Base-by-base conservation (phyloP, 2,797 vertebrate genomes). In the Gambelia wislizenii region DNA sequence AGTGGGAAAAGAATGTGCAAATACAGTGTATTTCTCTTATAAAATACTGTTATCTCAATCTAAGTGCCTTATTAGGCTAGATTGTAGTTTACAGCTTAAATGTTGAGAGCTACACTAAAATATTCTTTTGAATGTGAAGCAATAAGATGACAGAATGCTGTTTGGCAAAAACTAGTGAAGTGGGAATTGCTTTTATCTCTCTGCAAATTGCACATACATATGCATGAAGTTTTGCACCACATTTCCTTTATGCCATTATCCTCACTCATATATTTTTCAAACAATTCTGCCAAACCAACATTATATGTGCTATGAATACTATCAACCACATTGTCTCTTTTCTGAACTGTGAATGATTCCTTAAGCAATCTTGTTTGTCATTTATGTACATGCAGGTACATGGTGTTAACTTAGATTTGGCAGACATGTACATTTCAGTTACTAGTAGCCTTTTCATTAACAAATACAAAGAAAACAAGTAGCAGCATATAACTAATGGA, bases 191-290 rank as follows among this genome's bases (percentile, higher is more conserved):
- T 67, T 86, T 80, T 72, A 78, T 42, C n/a, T 89, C 70, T 72
- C 42, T 18, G 33, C 80, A 85, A 72, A 94, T 83, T 94, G 87
- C 84, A 70, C 80, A 61, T 39, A 52, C 39, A 86, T 79, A 86
- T 94, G 88, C 87, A 89, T 88, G 33, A 69, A 90, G 80, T 36
- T 92, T 92, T 92, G 91, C 92, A 87, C 84, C 85, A 87, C 91
- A 77, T 54, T 92, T 94, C 77, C 89, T 91, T 93, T 95, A 94
- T 87, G 80, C 92, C 94, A 84, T 92, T 95, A 93, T 92, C 52
- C 69, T 89, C 83, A 84, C 88, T 84, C 92, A 88, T 91, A 72
- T 87, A 90, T 87, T 89, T 89, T 91, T 91, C 94, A 89, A 95
- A 92, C 91, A 95, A 94, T 88, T 84, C 49, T 90, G 52, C 52